Base-by-base conservation (phyloP, 2,797 vertebrate species). In the Pempheris klunzingeri region DNA sequence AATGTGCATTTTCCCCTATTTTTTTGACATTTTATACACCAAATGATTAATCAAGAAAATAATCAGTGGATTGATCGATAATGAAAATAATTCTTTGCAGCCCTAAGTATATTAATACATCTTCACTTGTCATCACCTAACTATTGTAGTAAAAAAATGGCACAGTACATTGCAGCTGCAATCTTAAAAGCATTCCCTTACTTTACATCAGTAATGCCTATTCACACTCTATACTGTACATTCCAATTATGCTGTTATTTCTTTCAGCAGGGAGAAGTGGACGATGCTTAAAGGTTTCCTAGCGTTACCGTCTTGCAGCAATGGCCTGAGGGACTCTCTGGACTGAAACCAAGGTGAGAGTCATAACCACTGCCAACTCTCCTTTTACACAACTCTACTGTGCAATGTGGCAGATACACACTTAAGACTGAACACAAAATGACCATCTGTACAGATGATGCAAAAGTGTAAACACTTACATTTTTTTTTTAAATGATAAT, bases 321-420 rank as follows among this genome's bases (percentile, higher is more conserved):
- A 95, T 95, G 95, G 93, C 94, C 92, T 95, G 94, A 95, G 93
- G 92, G 92, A 91, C 90, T 90, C 89, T 91, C 91, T 94, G 92
- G 93, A 95, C 92, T 95, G 84, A 94, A 92, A 92, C 90, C 92
- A 94, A 94, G 94, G 95, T 95, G 89, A 93, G 92, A 82, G 61
- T 41, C 59, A 32, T 4, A 75, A 68, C 61, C 43, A 39, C 69
- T 68, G 62, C 73, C 61, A 85, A 18, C 24, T 78, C 36, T 75
- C 36, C 41, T 22, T 80, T 86, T 85, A 67, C 20, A 30, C 75
- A 87, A 87, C 64, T 53, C 28, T 14, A 12, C 79, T 64, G 50
- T 70, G 59, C 50, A 76, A 62, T 52, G 46, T 65, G 50, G 47
- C 61, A 78, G 67, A 73, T 43, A 30, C 24, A 63, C 32, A n/a